Conservation (phyloP, 2,888 invertebrate species). For the Alitta virens region DNA sequence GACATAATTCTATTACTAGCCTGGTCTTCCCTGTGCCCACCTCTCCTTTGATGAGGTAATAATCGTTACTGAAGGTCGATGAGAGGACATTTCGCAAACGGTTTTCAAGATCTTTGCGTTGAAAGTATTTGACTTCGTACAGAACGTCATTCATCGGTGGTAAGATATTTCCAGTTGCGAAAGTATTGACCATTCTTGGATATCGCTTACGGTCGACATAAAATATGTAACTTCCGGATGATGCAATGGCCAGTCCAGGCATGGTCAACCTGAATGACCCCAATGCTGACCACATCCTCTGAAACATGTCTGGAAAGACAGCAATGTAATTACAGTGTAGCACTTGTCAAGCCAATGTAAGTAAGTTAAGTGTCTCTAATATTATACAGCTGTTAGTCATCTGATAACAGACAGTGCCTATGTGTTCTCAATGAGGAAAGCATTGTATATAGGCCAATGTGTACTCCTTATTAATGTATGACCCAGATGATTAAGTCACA, state of each 20-base stretch:
- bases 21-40: slow-evolving; percentile 31
- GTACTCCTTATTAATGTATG: too few species aligned
- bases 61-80: slow-evolving; percentile 23
- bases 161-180: slow-evolving; percentile 23
- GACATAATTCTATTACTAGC: slow-evolving; percentile 23
- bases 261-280: too few species aligned
- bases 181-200: slow-evolving; percentile 21
- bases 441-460: too few species aligned
- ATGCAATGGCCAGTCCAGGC: not conserved
- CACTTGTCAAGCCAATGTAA: too few species aligned
- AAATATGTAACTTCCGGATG: slow-evolving; percentile 25
- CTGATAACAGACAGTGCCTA: too few species aligned
- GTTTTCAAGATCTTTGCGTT: slow-evolving; percentile 4
- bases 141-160: slow-evolving; percentile 24
- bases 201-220: slow-evolving; percentile 26
- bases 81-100: slow-evolving; percentile 3
- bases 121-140: slow-evolving; percentile 21
- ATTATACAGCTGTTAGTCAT: too few species aligned
- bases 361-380: too few species aligned
- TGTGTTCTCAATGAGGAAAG: too few species aligned
- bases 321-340: too few species aligned
- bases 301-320: too few species aligned
- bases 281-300: too few species aligned
- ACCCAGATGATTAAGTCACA: too few species aligned
- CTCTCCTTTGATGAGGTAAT: slow-evolving; percentile 30